Percentiles rank a stretch among this genome's conserved stretches.
phyloP scores from a whole-genome alignment of 2,797 vertebrate species.

The Sebastes ruberrimus region DNA sequence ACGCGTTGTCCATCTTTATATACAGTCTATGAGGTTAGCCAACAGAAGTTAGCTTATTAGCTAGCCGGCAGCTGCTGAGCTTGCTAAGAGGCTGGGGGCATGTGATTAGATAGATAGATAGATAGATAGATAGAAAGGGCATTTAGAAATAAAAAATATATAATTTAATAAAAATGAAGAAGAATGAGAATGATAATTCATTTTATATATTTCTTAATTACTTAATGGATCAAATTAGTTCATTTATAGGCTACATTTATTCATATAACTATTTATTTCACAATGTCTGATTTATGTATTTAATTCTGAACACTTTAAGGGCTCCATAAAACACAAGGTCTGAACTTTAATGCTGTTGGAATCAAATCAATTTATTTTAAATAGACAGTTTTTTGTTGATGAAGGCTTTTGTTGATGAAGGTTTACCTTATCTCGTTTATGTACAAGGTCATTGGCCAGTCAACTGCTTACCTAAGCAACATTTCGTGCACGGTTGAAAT shows the following conservation, averaged over 20 bases:
- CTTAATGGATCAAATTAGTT: not conserved
- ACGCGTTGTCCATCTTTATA: too few species aligned
- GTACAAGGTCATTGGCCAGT: conserved; percentile 35
- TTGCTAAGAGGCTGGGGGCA: not conserved
- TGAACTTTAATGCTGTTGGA: not conserved
- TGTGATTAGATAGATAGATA: not conserved
- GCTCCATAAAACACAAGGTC: not conserved
- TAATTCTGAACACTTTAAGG: not conserved
- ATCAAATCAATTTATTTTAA: not conserved
- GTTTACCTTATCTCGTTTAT: conserved; percentile 11
- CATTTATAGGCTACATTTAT: not conserved
- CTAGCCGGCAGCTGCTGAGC: not conserved
- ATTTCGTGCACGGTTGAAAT: conserved; percentile 30
- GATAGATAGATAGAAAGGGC: rapidly evolving
- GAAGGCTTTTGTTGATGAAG: conserved; percentile 18
- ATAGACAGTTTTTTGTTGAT: not conserved
- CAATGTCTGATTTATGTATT: not conserved
- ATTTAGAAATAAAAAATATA: not conserved
- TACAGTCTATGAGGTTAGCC: too few species aligned
- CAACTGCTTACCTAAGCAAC: conserved; percentile 37
- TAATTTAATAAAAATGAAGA: not conserved
- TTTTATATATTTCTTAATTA: not conserved
- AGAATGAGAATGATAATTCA: not conserved
- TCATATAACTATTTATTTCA: not conserved
- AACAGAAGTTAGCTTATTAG: not conserved